Evolutionary conservation across 2,113 vertebrate species (phyloP).

Genomic region (Cyphotilapia sp.): DNA sequence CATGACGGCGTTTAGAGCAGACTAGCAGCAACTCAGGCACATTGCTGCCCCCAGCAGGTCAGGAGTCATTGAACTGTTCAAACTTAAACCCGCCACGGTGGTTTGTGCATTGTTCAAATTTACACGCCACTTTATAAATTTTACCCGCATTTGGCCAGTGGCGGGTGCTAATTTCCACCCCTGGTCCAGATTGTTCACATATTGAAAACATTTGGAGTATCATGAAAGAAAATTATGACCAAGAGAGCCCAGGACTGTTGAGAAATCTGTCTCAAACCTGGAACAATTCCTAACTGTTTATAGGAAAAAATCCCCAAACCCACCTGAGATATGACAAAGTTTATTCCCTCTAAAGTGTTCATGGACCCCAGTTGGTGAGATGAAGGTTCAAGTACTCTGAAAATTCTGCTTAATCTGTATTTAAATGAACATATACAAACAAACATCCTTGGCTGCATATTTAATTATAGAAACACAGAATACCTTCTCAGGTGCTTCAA

Average conservation of each 20-base stretch:
- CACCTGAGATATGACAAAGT: too few species aligned
- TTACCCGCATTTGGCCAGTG: background rate
- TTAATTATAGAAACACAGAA: background rate
- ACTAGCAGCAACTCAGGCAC: background rate
- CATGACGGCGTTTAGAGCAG: fast-evolving
- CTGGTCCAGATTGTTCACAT: background rate
- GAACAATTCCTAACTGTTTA: background rate
- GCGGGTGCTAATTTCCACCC: background rate
- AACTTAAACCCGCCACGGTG: background rate
- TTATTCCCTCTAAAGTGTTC: too few species aligned
- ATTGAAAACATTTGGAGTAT: background rate
- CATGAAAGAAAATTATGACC: background rate
- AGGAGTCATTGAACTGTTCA: background rate
- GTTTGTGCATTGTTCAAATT: fast-evolving
- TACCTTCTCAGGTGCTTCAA: background rate
- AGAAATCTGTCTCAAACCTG: background rate
- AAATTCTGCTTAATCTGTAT: background rate
- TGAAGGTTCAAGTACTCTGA: background rate
- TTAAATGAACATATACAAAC: background rate
- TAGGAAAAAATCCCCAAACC: too few species aligned
- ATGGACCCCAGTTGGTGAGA: background rate
- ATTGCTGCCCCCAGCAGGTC: background rate
- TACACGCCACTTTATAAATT: background rate
- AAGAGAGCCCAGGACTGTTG: background rate
- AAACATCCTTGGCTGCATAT: background rate